Base-by-base conservation (phyloP, 2,888 invertebrate species). In the Rambutsinella grinnellia region DNA sequence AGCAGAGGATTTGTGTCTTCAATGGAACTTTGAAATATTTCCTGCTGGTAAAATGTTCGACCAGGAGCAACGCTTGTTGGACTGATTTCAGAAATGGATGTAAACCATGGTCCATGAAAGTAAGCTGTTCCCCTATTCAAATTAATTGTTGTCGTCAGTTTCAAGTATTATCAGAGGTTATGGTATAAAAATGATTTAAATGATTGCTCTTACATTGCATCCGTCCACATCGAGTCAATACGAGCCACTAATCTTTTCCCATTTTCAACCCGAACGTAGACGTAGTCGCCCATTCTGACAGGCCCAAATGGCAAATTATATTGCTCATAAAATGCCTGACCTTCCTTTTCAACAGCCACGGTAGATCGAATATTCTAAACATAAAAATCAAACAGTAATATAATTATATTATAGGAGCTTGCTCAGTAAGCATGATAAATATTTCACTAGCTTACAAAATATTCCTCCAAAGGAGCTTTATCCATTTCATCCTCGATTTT, bases 181-280 rank as follows among this genome's bases (percentile, higher is more conserved):
- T 46, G 46, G 15, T 46, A 15, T 15, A 46, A 46, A 13, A 15
- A 51, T 51, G 21, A 10, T 51, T 51, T 19, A 51, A 51, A 51
- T 10, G 10, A 44, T 44, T 44, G 15, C 10, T 5, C 92, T 90
- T 87, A 95, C 95, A 93, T 92, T 86, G 92, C 91, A 54, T 94
- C 94, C 85, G 94, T 94, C 97, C 97, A 99, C 86, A 99, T 94
- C 75, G 93, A 92, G 86, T 98, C 96, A 81, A 99, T 93, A 86
- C 97, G 94, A 13, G 96, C 94, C 78, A 99, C 93, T 84, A 95
- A 91, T 86, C 97, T 96, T 86, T 94, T 92, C 58, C 95, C 95
- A 17, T 93, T 93, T 85, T 95, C 94, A 0, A 94, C 94, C 75
- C 95, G 95, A 15, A 98, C 95, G 85, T 97, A 97, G 53, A 99